These are phyloP conservation scores for Echinometra lucunter DNA, from an alignment of 53 echinoderm and acorn worm species.

Conservation along the genomic window DNA sequence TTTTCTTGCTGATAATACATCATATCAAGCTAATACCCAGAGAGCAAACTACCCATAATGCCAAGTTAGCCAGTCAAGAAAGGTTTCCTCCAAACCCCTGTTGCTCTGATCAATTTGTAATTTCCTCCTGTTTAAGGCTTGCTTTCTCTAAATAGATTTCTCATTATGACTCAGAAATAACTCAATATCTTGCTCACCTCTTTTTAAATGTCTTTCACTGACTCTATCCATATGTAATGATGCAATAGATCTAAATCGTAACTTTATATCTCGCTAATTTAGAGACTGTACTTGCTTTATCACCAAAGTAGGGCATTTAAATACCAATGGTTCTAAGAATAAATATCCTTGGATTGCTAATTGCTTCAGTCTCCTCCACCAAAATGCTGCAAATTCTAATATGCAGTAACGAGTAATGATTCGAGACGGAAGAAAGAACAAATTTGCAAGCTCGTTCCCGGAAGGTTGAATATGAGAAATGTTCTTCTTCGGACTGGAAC, in stretches of 20 bases:
- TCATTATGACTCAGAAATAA: neutral
- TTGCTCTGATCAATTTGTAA: neutral
- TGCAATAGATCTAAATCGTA: neutral
- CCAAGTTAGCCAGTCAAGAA: neutral
- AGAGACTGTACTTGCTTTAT: neutral
- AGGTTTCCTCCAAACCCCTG: neutral
- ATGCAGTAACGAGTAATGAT: neutral
- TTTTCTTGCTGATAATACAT: too few species aligned
- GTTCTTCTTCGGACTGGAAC: neutral
- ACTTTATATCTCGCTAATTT: neutral
- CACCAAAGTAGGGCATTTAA: neutral
- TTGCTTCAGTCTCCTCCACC: neutral
- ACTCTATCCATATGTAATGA: neutral
- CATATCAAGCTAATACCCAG: neutral
- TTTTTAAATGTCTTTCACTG: neutral
- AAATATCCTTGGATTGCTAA: conserved; percentile 14
- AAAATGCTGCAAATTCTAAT: neutral
- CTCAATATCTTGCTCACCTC: neutral
- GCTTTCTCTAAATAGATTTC: neutral
- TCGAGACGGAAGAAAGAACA: neutral
- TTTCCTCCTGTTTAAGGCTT: neutral
- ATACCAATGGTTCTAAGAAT: neutral
- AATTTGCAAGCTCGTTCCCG: conserved; percentile 10
- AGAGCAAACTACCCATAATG: too few species aligned
- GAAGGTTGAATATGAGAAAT: neutral